Evolutionary conservation across 2,113 vertebrate species (phyloP).

Genomic region (Rhabdomys dilectus): DNA sequence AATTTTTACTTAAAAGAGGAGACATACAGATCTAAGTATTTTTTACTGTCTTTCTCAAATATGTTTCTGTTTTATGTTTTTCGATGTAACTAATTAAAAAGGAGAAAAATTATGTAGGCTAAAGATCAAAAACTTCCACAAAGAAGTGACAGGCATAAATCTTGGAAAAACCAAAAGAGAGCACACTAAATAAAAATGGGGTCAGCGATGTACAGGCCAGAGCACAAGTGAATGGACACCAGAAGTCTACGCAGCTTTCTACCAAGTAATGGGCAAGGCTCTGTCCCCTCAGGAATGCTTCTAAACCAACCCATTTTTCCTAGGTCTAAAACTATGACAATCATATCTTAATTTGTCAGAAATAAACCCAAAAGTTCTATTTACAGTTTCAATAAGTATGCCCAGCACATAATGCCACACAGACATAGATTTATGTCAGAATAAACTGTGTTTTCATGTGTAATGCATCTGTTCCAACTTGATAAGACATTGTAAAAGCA

Average conservation of each 20-base stretch:
- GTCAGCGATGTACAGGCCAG: background rate
- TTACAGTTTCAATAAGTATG: background rate
- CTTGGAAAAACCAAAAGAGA: background rate
- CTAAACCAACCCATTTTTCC: background rate
- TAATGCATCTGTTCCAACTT: background rate
- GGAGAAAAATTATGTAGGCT: background rate
- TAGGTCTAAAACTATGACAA: slow-evolving; percentile 37
- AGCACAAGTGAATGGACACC: background rate
- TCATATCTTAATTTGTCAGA: slow-evolving; percentile 9
- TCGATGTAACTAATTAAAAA: slow-evolving; percentile 38
- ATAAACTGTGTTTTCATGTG: background rate
- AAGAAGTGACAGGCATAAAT: background rate
- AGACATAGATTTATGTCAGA: background rate
- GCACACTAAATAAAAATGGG: background rate
- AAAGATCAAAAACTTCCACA: slow-evolving; percentile 20
- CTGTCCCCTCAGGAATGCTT: background rate
- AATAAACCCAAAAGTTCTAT: background rate
- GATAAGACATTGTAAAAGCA: background rate
- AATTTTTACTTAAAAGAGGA: slow-evolving; percentile 22
- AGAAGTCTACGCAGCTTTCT: background rate
- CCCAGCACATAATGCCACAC: background rate
- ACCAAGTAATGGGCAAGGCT: background rate
- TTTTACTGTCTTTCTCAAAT: background rate
- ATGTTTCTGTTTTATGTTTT: slow-evolving; percentile 33
- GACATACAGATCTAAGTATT: background rate